Base-by-base conservation (phyloP, 2,888 invertebrate species). In the Hirudinaria manillensis region DNA sequence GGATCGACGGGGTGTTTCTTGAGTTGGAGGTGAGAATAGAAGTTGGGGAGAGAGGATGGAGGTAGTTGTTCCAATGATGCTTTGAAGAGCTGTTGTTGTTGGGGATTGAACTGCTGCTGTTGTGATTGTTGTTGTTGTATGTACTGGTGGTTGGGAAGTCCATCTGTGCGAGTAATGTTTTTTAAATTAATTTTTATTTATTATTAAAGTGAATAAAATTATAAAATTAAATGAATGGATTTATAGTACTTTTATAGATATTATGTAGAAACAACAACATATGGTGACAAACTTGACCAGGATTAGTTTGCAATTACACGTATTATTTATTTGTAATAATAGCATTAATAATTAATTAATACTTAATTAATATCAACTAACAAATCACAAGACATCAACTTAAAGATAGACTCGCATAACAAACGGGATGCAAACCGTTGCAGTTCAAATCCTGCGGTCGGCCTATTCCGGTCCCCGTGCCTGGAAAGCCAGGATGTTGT, bases 101-200 rank as follows among this genome's bases (percentile, higher is more conserved):
- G 45, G 65, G 61, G 6, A 36, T n/a, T 19, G 61, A 24, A 13
- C 34, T n/a, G 45, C 36, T 72, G 72, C 36, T 72, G 72, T 56
- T 36, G 72, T 38, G 32, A 56, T 29, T 72, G 73, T 65, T 65
- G 36, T 65, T 21, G 73, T 73, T 73, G 73, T 32, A 32, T n/a
- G 53, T 61, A 24, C 32, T 65, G 65, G 32, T 36, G 36, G n/a
- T 73, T 56, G 27, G 61, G 13, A 27, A 61, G 29, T 61, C 61
- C 61, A 61, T 61, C 61, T 61, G 61, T 2, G 6, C 45, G 16
- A 6, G 6, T 4, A 45, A 7, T 45, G 10, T 45, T 45, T 45
- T n/a, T n/a, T n/a, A n/a, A n/a, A n/a, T n/a, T n/a, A n/a, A n/a
- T n/a, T n/a, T n/a, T n/a, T n/a, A n/a, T n/a, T n/a, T n/a, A n/a